Evolutionary conservation across 2,888 invertebrate species (phyloP).

Genomic region (Apantesis nais): DNA sequence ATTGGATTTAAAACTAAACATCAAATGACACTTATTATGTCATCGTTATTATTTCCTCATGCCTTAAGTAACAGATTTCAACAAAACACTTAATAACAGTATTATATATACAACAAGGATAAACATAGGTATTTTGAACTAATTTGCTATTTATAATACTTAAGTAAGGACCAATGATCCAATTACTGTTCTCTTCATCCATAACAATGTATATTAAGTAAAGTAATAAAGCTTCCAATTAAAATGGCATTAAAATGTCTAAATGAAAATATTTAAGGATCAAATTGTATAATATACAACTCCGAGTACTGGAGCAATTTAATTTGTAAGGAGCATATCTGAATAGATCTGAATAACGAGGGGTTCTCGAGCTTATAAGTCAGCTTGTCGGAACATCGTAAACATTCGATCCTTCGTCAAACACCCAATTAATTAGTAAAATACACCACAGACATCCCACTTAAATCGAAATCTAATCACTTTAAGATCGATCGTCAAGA

Average conservation of each 20-base stretch:
- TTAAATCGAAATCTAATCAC: constrained; percentile 32
- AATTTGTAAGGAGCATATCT: constrained; percentile 16
- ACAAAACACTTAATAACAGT: background rate
- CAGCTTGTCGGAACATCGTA: constrained; percentile 41
- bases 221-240: background rate
- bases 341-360: constrained; percentile 27
- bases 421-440: constrained; percentile 56
- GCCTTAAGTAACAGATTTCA: background rate
- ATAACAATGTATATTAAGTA: background rate
- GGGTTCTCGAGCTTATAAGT: constrained; percentile 24
- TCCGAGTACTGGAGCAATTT: constrained; percentile 13
- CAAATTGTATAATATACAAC: constrained; percentile 2
- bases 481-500: constrained; percentile 25
- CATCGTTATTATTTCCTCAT: background rate
- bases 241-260: background rate
- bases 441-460: constrained; percentile 36
- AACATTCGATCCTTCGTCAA: constrained; percentile 48
- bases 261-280: background rate
- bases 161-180: background rate
- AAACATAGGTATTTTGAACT: background rate
- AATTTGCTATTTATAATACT: background rate
- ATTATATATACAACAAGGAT: background rate
- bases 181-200: background rate
- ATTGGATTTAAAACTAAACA: background rate
- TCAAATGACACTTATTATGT: background rate